These are phyloP conservation scores for Garra rufa DNA, from an alignment of 2,113 vertebrate genomes.

Conservation along the genomic window DNA sequence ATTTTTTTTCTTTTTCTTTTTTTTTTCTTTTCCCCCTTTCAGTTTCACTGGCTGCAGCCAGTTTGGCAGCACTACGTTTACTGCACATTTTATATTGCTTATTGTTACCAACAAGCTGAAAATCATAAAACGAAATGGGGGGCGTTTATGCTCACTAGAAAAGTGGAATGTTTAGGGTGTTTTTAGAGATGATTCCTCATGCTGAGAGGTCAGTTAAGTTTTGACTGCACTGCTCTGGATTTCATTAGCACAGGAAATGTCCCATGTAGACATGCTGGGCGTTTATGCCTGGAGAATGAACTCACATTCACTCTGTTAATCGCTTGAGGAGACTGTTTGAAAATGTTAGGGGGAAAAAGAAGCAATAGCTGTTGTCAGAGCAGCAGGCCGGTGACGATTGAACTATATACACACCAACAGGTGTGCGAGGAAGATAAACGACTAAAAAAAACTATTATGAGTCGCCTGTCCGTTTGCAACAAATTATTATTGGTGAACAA, in stretches of 20 bases:
- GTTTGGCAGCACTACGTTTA: slow-evolving; percentile 59
- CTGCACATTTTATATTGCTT: slow-evolving; percentile 63
- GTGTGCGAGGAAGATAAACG: slow-evolving; percentile 25
- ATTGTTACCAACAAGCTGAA: slow-evolving; percentile 54
- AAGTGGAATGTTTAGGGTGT: slow-evolving; percentile 53
- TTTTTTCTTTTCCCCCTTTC: not conserved
- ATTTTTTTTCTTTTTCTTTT: not conserved
- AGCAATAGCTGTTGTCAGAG: slow-evolving; percentile 23
- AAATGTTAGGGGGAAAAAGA: slow-evolving; percentile 1
- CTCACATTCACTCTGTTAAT: slow-evolving; percentile 42
- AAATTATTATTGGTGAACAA: not conserved
- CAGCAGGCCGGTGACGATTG: slow-evolving; percentile 19
- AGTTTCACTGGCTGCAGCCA: slow-evolving; percentile 5
- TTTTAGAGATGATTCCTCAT: slow-evolving; percentile 49
- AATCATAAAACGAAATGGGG: slow-evolving; percentile 27
- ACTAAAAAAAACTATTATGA: not conserved
- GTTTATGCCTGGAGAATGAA: slow-evolving; percentile 64
- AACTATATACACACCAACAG: slow-evolving; percentile 53
- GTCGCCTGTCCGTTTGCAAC: slow-evolving; percentile 3
- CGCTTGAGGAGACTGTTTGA: slow-evolving; percentile 21
- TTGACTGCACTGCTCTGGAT: slow-evolving; percentile 60
- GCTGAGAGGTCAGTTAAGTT: slow-evolving; percentile 50
- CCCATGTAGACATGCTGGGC: slow-evolving; percentile 66
- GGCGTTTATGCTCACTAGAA: slow-evolving; percentile 36
- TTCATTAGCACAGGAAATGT: slow-evolving; percentile 73